phyloP scores from a whole-genome alignment of 2,888 invertebrate genomes.

The Pseudanteris insignis region DNA sequence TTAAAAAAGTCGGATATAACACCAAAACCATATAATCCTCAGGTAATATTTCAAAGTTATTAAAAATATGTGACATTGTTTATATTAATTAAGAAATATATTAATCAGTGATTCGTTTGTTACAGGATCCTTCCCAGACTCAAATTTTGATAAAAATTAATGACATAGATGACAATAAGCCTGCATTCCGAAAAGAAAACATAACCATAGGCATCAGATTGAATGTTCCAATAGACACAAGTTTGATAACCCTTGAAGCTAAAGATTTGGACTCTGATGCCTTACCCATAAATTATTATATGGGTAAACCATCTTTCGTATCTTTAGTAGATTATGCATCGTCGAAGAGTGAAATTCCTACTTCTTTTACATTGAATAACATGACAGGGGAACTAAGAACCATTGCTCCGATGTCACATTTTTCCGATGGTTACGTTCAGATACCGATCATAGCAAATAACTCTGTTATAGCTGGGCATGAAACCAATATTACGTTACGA shows the following conservation, averaged over 20 bases:
- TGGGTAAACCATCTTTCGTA: slow-evolving; percentile 74
- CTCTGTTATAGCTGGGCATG: slow-evolving; percentile 68
- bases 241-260: slow-evolving; percentile 75
- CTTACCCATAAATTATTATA: slow-evolving; percentile 72
- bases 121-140: slow-evolving; percentile 75
- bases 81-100: background rate
- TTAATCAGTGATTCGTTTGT: background rate
- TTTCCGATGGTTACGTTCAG: slow-evolving; percentile 62
- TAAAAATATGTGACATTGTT: background rate
- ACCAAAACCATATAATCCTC: slow-evolving; percentile 71
- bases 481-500: slow-evolving; percentile 70
- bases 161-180: slow-evolving; percentile 81
- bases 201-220: slow-evolving; percentile 78
- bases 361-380: slow-evolving; percentile 72
- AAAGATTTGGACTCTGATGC: slow-evolving; percentile 76
- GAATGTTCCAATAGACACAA: slow-evolving; percentile 78
- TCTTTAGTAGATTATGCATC: slow-evolving; percentile 74
- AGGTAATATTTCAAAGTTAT: slow-evolving; percentile 17
- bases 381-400: slow-evolving; percentile 78
- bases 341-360: slow-evolving; percentile 60
- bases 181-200: slow-evolving; percentile 73
- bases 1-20: slow-evolving; percentile 55
- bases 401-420: slow-evolving; percentile 58
- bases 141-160: slow-evolving; percentile 73
- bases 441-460: slow-evolving; percentile 72